Percentiles rank a stretch among this genome's conserved stretches.
Evolutionary conservation across 2,797 vertebrate genomes (phyloP).

Genomic region (Microchirus variegatus): DNA sequence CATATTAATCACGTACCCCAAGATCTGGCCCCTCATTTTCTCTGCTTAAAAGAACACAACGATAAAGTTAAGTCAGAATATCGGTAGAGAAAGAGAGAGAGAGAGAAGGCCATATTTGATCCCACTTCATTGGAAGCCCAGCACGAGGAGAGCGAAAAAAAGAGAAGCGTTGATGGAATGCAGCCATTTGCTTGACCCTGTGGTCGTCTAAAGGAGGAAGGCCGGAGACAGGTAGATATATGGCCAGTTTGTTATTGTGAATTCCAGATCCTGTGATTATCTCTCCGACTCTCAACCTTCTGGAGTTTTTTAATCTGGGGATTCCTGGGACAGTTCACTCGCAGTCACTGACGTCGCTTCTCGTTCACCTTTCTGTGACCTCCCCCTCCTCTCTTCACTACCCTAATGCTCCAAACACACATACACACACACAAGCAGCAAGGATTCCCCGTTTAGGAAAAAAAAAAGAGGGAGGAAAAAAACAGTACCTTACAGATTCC

Average conservation of each 20-base stretch:
- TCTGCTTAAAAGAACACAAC: conserved; percentile 4
- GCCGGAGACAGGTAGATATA: conserved; percentile 98
- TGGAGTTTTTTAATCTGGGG: conserved; percentile 93
- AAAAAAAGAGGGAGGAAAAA: conserved; percentile 68
- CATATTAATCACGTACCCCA: conserved; percentile 28
- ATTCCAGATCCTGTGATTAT: conserved; percentile 99
- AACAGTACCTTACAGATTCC: conserved; percentile 84
- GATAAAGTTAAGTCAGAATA: conserved; percentile 14
- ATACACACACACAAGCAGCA: conserved; percentile 29
- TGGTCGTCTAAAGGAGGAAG: conserved; percentile 92
- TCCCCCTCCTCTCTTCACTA: conserved; percentile 44
- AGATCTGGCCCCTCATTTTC: conserved; percentile 21
- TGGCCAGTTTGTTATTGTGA: conserved; percentile 97
- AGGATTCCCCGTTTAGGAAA: conserved; percentile 61
- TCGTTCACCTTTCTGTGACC: conserved; percentile 89
- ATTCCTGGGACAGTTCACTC: conserved; percentile 91
- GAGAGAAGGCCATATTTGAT: conserved; percentile 75
- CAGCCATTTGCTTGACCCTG: conserved; percentile 91
- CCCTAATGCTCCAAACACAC: conserved; percentile 7
- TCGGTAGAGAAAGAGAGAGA: neutral
- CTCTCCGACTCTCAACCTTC: conserved; percentile 91
- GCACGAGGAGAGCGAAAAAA: conserved; percentile 63
- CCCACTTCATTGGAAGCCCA: conserved; percentile 72
- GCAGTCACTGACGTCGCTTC: conserved; percentile 78
- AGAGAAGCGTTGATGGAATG: conserved; percentile 86